These are phyloP conservation scores for Tetragonula carbonaria DNA, from an alignment of 2,888 invertebrate species.

Conservation along the genomic window DNA sequence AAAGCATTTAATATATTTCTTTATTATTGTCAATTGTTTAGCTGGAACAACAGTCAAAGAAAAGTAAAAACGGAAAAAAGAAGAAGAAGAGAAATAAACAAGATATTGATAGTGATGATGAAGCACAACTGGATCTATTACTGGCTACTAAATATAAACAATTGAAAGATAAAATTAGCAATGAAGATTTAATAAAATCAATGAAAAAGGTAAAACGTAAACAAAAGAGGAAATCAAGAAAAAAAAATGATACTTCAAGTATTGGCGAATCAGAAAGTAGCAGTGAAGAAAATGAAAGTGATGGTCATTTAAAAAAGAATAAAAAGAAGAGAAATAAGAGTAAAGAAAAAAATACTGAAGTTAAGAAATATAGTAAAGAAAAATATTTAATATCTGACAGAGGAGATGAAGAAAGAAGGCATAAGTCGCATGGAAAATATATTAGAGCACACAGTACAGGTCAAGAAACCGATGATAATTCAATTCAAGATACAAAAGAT, in stretches of 20 bases:
- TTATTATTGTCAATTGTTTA: slow-evolving; percentile 67
- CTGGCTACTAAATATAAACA: slow-evolving; percentile 90
- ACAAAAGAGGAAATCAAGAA: slow-evolving; percentile 72
- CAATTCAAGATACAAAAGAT: slow-evolving; percentile 19
- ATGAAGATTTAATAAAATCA: slow-evolving; percentile 81
- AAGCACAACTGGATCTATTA: slow-evolving; percentile 87
- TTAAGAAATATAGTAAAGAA: slow-evolving; percentile 48
- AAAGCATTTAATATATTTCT: background rate
- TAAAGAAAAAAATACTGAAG: slow-evolving; percentile 28
- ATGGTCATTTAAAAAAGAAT: slow-evolving; percentile 28
- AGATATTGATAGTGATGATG: slow-evolving; percentile 75
- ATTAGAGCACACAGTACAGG: slow-evolving; percentile 33
- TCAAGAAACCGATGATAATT: slow-evolving; percentile 32
- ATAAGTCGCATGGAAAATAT: slow-evolving; percentile 36
- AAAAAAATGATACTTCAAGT: slow-evolving; percentile 52
- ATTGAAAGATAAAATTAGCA: slow-evolving; percentile 86
- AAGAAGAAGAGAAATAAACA: slow-evolving; percentile 82
- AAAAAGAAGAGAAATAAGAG: slow-evolving; percentile 48
- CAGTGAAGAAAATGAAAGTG: slow-evolving; percentile 22
- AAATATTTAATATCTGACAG: slow-evolving; percentile 33
- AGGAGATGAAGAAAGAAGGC: slow-evolving; percentile 23
- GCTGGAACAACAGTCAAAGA: slow-evolving; percentile 85
- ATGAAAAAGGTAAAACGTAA: slow-evolving; percentile 77
- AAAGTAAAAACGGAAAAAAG: slow-evolving; percentile 78
- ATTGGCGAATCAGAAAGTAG: slow-evolving; percentile 47